Conservation (phyloP, 2,113 vertebrate species). For the Lampris megalopsis region DNA sequence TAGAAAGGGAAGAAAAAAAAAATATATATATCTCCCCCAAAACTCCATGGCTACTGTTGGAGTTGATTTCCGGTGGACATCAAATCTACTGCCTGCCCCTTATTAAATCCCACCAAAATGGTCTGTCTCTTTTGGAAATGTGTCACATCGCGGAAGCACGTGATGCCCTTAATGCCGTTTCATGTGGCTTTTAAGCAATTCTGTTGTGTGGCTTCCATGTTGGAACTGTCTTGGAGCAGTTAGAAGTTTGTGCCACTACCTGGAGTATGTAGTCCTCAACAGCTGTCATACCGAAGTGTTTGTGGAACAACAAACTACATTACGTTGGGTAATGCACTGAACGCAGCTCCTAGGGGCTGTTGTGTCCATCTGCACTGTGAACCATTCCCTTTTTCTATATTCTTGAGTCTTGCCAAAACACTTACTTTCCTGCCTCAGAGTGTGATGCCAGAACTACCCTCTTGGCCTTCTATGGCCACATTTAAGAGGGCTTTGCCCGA, state of each 20-base stretch:
- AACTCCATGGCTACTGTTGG: no score
- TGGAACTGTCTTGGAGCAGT: conserved; percentile 8
- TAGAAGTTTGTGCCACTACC: not conserved
- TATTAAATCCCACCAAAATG: no score
- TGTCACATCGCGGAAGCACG: no score
- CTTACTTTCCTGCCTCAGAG: conserved; percentile 47
- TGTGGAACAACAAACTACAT: conserved; percentile 10
- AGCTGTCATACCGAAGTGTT: conserved; percentile 6
- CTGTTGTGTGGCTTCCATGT: conserved; percentile 7
- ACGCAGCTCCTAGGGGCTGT: conserved; percentile 30
- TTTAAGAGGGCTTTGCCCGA: conserved; percentile 45
- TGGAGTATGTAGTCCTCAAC: conserved; percentile 10
- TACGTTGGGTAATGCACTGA: conserved; percentile 14
- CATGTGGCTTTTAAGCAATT: not conserved
- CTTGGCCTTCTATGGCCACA: conserved; percentile 47
- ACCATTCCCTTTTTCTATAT: conserved; percentile 63
- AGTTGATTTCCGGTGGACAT: no score
- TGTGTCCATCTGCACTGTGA: conserved; percentile 84
- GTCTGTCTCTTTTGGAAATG: no score
- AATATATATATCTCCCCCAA: no score
- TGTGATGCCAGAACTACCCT: conserved; percentile 85
- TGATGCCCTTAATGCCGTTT: no score
- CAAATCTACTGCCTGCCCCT: no score
- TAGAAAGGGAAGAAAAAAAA: no score
- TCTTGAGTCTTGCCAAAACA: conserved; percentile 10